Evolutionary conservation across 2,113 vertebrate species (phyloP).

Genomic region (Podarcis cretensis): DNA sequence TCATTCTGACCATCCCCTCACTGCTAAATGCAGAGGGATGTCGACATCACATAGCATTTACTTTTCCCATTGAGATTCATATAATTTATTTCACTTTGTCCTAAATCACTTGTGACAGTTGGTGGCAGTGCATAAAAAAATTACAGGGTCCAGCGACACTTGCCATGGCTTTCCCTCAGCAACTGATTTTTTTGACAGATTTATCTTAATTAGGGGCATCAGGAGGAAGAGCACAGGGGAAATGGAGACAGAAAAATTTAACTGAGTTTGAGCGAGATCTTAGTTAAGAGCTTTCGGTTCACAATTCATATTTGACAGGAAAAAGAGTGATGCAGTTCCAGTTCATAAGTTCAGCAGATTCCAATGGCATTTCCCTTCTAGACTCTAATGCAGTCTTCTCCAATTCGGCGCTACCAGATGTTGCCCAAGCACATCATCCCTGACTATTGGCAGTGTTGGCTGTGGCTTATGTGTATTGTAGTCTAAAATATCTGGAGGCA

Average conservation of each 20-base stretch:
- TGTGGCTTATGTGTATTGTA: too few species aligned
- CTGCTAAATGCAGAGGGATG: constrained; percentile 46
- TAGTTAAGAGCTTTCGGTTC: constrained; percentile 48
- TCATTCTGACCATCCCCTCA: neutral
- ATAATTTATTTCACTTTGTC: constrained; percentile 50
- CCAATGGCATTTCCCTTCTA: neutral
- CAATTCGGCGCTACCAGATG: too few species aligned
- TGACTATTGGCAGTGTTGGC: too few species aligned
- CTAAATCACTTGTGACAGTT: constrained; percentile 68
- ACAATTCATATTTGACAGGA: constrained; percentile 44
- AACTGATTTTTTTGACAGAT: constrained; percentile 59
- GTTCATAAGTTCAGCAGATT: neutral
- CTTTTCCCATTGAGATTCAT: constrained; percentile 65
- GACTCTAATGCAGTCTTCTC: too few species aligned
- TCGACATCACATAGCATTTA: constrained; percentile 50
- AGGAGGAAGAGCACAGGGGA: constrained; percentile 43
- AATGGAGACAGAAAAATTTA: constrained; percentile 57
- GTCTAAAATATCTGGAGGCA: too few species aligned
- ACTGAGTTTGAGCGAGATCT: constrained; percentile 51
- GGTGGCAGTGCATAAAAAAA: constrained; percentile 59
- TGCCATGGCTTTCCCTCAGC: constrained; percentile 60
- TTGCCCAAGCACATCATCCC: too few species aligned
- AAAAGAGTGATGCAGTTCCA: constrained; percentile 14
- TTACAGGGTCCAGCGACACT: constrained; percentile 54
- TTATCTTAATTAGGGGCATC: constrained; percentile 71